A percentile compares a stretch with the other conserved stretches of the same genome.
Evolutionary conservation across 2,888 invertebrate genomes (phyloP).

Genomic region (Mythimna ferrago): DNA sequence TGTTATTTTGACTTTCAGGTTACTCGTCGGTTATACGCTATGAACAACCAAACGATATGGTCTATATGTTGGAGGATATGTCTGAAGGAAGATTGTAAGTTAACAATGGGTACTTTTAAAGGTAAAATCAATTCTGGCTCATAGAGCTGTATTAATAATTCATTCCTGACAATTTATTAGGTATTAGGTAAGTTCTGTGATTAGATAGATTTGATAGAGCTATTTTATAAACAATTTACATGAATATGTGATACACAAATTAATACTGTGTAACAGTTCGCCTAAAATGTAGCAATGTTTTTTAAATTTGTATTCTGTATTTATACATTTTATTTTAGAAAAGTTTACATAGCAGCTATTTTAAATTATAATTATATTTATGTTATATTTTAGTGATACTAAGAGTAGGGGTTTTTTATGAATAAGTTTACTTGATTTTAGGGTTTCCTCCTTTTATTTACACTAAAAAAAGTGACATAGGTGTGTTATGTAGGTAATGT

Average conservation of each 20-base stretch:
- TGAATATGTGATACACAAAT: constrained; percentile 20
- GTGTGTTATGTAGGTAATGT: not conserved
- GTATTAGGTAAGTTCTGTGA: constrained; percentile 54
- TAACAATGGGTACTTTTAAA: constrained; percentile 25
- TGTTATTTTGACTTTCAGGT: constrained; percentile 71
- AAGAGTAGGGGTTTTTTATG: constrained; percentile 12
- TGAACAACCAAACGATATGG: constrained; percentile 92
- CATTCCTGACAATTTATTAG: constrained; percentile 45
- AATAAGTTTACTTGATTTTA: not conserved
- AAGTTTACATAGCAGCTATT: constrained; percentile 12
- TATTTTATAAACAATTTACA: constrained; percentile 30
- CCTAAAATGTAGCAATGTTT: constrained; percentile 14
- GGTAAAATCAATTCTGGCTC: constrained; percentile 22
- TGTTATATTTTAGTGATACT: constrained; percentile 18
- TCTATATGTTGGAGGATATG: constrained; percentile 91
- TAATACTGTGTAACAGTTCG: constrained; percentile 48
- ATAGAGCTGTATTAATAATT: constrained; percentile 31
- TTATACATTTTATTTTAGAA: constrained; percentile 8
- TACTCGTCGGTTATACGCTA: constrained; percentile 89
- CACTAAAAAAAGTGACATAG: not conserved
- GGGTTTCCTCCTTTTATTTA: constrained; percentile 1
- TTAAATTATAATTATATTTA: not conserved
- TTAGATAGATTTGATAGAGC: constrained; percentile 47
- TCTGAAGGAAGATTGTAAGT: constrained; percentile 72
- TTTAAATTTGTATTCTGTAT: constrained; percentile 10